phyloP scores from a whole-genome alignment of 2,888 invertebrate genomes.

The Merodon equestris region DNA sequence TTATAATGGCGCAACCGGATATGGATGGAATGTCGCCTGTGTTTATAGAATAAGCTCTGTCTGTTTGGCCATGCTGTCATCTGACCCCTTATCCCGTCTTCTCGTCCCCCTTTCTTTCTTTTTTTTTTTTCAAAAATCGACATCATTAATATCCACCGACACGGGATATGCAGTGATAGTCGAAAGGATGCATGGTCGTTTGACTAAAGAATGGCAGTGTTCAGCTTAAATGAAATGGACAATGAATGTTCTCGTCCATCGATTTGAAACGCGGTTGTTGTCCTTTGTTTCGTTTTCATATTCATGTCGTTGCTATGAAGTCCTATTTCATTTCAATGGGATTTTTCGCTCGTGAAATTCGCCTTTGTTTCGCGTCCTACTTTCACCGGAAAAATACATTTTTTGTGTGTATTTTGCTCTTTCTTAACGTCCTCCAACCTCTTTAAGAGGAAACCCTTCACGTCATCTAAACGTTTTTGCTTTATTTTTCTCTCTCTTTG shows the following conservation, averaged over 20 bases:
- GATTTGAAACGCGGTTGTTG: slow-evolving; percentile 3
- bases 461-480: no score
- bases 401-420: no score
- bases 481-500: no score
- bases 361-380: no score
- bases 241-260: slow-evolving; percentile 20
- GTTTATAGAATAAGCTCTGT: slow-evolving; percentile 41
- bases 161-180: neutral
- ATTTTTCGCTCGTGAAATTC: no score
- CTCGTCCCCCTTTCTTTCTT: no score
- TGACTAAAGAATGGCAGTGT: slow-evolving; percentile 13
- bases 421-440: no score
- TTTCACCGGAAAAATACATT: no score
- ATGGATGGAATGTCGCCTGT: slow-evolving; percentile 48
- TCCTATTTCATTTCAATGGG: no score
- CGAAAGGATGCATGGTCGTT: slow-evolving; percentile 33
- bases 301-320: no score
- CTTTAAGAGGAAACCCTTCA: no score
- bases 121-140: slow-evolving; percentile 16
- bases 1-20: slow-evolving; percentile 55
- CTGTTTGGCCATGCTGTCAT: slow-evolving; percentile 26
- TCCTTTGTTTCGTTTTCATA: no score
- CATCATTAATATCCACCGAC: slow-evolving; percentile 41
- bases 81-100: neutral
- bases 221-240: slow-evolving; percentile 28